Evolutionary conservation across 2,113 vertebrate species (phyloP).

Genomic region (Heterochromis multidens): DNA sequence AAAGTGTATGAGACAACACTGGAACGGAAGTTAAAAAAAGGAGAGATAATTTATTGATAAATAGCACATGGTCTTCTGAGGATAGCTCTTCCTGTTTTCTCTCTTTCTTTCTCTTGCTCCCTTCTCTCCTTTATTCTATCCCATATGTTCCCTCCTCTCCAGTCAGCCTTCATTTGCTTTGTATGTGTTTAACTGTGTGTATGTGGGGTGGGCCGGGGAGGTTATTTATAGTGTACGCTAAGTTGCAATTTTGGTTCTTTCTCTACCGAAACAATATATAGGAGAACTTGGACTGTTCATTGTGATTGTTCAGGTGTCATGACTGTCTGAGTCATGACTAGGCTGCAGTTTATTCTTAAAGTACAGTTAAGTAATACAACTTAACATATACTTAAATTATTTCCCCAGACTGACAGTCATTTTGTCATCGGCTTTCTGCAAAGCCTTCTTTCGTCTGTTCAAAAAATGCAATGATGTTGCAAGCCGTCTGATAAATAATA

Average conservation of each 20-base stretch:
- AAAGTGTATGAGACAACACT: slow-evolving; percentile 37
- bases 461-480: no score
- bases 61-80: slow-evolving; percentile 75
- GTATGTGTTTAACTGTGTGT: background rate
- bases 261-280: background rate
- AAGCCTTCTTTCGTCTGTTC: no score
- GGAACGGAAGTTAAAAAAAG: slow-evolving; percentile 57
- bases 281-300: background rate
- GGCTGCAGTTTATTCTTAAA: background rate
- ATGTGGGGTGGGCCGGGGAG: background rate
- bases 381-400: no score
- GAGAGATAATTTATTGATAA: slow-evolving; percentile 80
- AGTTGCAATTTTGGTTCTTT: background rate
- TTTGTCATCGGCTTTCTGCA: no score
- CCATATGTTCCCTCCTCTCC: background rate
- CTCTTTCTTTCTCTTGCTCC: background rate
- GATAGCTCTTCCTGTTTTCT: slow-evolving; percentile 55
- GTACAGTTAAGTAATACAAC: background rate
- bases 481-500: no score
- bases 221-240: background rate
- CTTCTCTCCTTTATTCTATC: background rate
- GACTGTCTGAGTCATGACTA: background rate
- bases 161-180: background rate
- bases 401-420: no score
- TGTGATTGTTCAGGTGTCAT: background rate